Base-by-base conservation (phyloP, 1,140 invertebrate genomes). In the Heterodera schachtii region DNA sequence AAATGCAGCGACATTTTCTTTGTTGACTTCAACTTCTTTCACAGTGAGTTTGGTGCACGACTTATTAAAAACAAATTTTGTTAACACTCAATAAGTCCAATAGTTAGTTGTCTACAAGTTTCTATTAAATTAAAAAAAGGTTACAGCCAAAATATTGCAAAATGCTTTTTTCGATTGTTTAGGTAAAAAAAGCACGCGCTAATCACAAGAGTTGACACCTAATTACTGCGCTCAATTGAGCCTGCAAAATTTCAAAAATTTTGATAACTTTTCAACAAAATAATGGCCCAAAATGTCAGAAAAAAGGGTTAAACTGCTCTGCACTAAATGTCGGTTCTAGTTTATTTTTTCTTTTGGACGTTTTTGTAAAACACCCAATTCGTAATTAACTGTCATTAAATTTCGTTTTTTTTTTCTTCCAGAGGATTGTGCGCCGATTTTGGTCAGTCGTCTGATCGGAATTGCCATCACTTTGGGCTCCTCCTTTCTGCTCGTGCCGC, bases 1-100 rank as follows among this genome's bases (percentile, higher is more conserved):
- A 90, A 89, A 43, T 89, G 88, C 70, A 88, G 86, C 79, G 89
- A 89, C 21, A 84, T 87, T 69, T 70, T 89, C 44, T 46, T 89
- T 0, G 74, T 90, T 43, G 84, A 90, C 31, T 83, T 89, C 19
- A 82, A 89, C 69, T 71, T 89, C 52, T 82, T 89, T 52, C 73
- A 89, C 75, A 73, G 88, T 90, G 47, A 84, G 87, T 84, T 81
- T 75, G 31, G 31, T 31, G 31, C 31, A 0, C 31, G 66, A 19
- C 13, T 52, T 80, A 8, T 64, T 71, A 41, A 67, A 78, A 21
- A n/a, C 8, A 13, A 21, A 8, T 64, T 81, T 86, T n/a, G 70
- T 16, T 49, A 19, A 13, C 4, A 47, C 13, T n/a, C 46, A 43
- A 11, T 11, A 80, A n/a, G 21, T 16, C 16, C 11, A 75, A 47